Evolutionary conservation across 2,888 invertebrate species (phyloP), one percentile per base, ranked within the genome.

Genomic region (Ceriagrion tenellum): DNA sequence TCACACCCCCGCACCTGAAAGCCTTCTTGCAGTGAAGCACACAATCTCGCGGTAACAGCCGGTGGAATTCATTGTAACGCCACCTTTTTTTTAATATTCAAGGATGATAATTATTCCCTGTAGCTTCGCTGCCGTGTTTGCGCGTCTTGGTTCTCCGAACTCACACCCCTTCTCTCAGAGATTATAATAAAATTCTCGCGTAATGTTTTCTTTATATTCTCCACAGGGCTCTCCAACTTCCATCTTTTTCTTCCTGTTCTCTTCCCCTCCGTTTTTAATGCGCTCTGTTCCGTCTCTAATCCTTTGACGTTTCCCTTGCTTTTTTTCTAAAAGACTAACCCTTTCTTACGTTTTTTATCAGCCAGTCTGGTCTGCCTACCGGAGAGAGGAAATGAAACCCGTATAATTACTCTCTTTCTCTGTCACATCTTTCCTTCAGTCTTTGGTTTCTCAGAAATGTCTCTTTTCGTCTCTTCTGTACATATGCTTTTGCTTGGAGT

Each of bases 211-310:
- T 81, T 35, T 59, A 59, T 59, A 59, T 81, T 81, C 35, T 81
- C 13, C 35, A 12, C 81, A 35, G 13, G 18, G 30, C 35, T 35
- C 35, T 81, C 35, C 81, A 35, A 13, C 81, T 59, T 26, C 18
- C 69, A 81, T 81, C 35, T 81, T 81, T 81, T 81, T 81, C 81
- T 81, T 81, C 81, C 81, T 81, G n/a, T 35, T 81, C 35, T 13
- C 35, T 35, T 35, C 30, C 16, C 81, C 81, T 16, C 35, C 81
- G 35, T 81, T 81, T 59, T 81, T 30, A 81, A 81, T 18, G 81
- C 81, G 30, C 81, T 10, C 16, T 81, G 81, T 81, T 81, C 81
- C 81, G 16, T 81, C 35, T 18, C 81, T 81, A 81, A 81, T 81
- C 81, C 81, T 81, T 81, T 81, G 81, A 81, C 30, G 35, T 35